A percentile compares a stretch with the other conserved stretches of the same genome.
Evolutionary conservation across 2,113 vertebrate genomes (phyloP).

Genomic region (Micronycteris hirsuta): DNA sequence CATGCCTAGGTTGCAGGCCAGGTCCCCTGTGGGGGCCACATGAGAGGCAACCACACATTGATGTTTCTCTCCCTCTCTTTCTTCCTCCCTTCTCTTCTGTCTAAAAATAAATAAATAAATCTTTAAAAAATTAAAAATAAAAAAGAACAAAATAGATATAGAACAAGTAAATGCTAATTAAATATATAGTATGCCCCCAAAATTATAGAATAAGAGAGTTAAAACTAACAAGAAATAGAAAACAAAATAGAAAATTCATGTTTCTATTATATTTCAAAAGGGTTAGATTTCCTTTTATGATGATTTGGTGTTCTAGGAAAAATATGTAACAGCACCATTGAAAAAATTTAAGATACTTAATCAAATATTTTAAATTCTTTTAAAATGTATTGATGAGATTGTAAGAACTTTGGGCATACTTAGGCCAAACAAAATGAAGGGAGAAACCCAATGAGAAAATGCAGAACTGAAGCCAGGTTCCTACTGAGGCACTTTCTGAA

Average conservation of each 20-base stretch:
- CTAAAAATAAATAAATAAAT: too few species aligned
- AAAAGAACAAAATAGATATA: not conserved
- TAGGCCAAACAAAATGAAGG: not conserved
- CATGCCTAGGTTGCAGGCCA: too few species aligned
- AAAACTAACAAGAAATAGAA: not conserved
- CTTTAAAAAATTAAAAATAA: too few species aligned
- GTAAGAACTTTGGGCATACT: not conserved
- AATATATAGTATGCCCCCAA: not conserved
- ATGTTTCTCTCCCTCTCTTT: too few species aligned
- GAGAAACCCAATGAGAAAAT: not conserved
- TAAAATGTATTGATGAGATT: not conserved
- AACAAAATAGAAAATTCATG: not conserved
- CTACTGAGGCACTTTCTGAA: not conserved
- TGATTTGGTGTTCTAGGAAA: not conserved
- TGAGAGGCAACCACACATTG: too few species aligned
- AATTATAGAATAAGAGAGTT: not conserved
- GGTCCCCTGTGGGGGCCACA: too few species aligned
- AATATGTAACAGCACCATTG: not conserved
- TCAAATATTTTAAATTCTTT: not conserved
- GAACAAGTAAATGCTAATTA: not conserved
- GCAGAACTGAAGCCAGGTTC: not conserved
- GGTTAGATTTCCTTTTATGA: not conserved
- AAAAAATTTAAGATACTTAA: not conserved
- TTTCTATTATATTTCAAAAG: not conserved
- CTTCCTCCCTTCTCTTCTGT: too few species aligned